Percentiles rank a stretch among this genome's conserved stretches.
These are phyloP conservation scores for Sternotherus odoratus DNA, from an alignment of 2,797 vertebrate species.

Conservation along the genomic window DNA sequence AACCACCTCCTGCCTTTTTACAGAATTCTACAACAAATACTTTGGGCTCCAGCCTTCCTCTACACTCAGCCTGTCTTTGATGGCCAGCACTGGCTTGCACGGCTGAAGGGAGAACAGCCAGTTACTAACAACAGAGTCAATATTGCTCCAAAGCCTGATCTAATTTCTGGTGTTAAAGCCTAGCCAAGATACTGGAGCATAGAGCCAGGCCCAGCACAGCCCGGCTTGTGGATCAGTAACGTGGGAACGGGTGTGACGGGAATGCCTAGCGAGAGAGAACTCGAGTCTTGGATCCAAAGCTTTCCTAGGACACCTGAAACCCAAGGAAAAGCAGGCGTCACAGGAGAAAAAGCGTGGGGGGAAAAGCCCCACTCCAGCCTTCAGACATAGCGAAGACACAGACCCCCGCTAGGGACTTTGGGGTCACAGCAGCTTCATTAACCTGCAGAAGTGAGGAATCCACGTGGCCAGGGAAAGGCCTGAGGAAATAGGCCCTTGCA, in stretches of 20 bases:
- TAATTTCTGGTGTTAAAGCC: neutral
- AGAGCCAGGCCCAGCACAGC: neutral
- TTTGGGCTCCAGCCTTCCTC: neutral
- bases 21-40: neutral
- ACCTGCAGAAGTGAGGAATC: neutral
- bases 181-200: neutral
- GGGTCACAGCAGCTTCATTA: neutral
- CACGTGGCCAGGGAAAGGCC: neutral
- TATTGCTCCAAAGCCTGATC: neutral
- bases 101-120: neutral
- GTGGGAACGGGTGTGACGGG: neutral
- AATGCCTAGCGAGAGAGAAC: neutral
- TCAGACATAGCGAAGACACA: neutral
- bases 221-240: neutral
- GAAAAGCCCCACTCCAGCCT: neutral
- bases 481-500: neutral
- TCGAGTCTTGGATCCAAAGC: neutral
- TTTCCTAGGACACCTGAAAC: neutral
- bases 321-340: neutral
- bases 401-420: neutral
- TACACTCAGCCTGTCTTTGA: neutral
- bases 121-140: neutral
- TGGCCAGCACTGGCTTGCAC: neutral
- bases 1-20: too few species aligned
- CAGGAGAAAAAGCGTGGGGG: too few species aligned